Base-by-base conservation (phyloP, 2,888 invertebrate genomes). In the Rhagonycha lutea region DNA sequence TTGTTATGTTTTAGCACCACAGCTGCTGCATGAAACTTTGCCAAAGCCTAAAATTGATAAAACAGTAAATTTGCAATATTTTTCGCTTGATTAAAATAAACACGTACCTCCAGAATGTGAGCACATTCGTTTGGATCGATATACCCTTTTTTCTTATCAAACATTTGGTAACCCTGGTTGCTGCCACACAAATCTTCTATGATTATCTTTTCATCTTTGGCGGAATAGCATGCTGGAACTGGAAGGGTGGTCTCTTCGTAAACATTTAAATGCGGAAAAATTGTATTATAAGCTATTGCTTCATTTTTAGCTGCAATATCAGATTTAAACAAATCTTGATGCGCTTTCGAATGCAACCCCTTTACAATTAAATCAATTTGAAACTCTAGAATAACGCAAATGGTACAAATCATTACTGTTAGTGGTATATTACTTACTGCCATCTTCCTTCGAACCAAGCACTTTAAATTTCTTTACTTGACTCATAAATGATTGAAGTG, bases 11-110 rank as follows among this genome's bases (percentile, higher is more conserved):
- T 63, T 28, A 82, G 71, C 9, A 79, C 75, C 11, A 82, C 67
- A 10, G 82, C 80, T 10, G 81, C 80, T 12, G 82, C 79, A 60
- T 82, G 82, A 12, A 82, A 61, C 68, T 81, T 79, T 3, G 80
- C 76, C 60, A 80, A 74, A 70, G 78, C 79, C 80, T 81, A 47
- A 18, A 77, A 78, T 14, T 3, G 12, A 0, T 10, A 10, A 14
- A 5, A 62, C 18, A 18, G 2, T 1, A 18, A 2, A 7, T 4
- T 62, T 14, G 4, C 0, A 8, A 14, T 5, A 4, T 24, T 67
- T 4, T 7, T 18, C 2, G 18, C 18, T 18, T 18, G 18, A 8
- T 8, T 8, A 12, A 3, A 68, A 4, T n/a, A 14, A 26, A 5
- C 18, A 18, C 1, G 2, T 76, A 79, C 79, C 72, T 73, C 61